Evolutionary conservation across 2,113 vertebrate species (phyloP), one percentile per base, ranked within the genome.

Genomic region (Lethenteron camtschaticum): DNA sequence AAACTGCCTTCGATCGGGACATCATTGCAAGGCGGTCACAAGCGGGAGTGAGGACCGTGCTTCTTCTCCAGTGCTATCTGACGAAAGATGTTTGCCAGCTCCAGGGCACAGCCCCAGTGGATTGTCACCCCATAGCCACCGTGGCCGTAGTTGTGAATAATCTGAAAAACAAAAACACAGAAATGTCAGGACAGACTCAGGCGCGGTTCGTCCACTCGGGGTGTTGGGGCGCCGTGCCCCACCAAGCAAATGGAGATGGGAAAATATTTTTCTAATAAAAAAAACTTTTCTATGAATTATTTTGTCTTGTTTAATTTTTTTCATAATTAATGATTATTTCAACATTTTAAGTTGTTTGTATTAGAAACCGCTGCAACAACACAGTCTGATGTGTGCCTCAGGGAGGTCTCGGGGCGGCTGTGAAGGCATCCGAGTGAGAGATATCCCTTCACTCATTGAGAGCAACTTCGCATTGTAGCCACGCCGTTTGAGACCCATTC

Each of bases 141-240:
- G 0, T 97, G 94, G 8, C 94, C 94, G 0, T 97, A 99, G 81
- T 96, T 99, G 77, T 99, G 94, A 69, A 99, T 94, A 73, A 97
- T 83, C 94, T 99, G 75, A 18, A 71, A 70, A 24, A 76, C 56
- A 14, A 12, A 12, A 13, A 63, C 9, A 68, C 13, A 20, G 16
- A 69, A 56, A 72, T 4, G 41, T 41, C 57, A 71, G 41, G 41
- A 41, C 41, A 41, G 41, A 41, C 41, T 41, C 41, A 41, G 41
- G 41, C 41, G 41, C 6, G 41, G 5, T 41, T 41, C 41, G 41
- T 41, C 41, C 41, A 41, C 41, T 41, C 63, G 2, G n/a, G 24
- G 63, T 68, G 12, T 57, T 11, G 57, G 11, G 13, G 9, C 7
- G 16, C 16, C 68, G 24, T 14, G 55, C 41, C 6, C 41, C 41